Evolutionary conservation across 2,797 vertebrate species (phyloP).

Genomic region (Tenualosa thibaudeaui): DNA sequence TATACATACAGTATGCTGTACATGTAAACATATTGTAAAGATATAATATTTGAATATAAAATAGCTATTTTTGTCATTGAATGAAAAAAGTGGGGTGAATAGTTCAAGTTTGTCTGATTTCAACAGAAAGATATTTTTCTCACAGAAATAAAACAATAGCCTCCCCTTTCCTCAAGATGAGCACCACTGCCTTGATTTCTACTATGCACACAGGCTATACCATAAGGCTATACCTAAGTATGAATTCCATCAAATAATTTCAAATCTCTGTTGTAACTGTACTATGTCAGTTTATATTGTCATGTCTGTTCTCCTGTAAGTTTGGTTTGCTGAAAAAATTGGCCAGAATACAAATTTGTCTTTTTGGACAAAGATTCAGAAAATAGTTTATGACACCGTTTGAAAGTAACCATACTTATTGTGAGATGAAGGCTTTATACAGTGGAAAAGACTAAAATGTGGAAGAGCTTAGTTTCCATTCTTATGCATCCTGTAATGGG

Average conservation of each 20-base stretch:
- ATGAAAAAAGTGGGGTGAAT: constrained; percentile 72
- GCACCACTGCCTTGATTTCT: constrained; percentile 75
- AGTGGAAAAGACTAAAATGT: background rate
- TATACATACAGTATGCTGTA: constrained; percentile 69
- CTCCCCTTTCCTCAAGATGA: constrained; percentile 71
- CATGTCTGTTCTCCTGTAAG: constrained; percentile 37
- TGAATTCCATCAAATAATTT: constrained; percentile 47
- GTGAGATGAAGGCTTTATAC: background rate
- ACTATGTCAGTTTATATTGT: constrained; percentile 58
- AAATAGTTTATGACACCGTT: background rate
- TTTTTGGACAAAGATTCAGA: background rate
- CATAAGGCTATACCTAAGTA: constrained; percentile 66
- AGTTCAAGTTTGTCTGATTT: constrained; percentile 68
- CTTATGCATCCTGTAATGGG: background rate
- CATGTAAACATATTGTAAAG: constrained; percentile 79
- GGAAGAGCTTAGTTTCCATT: background rate
- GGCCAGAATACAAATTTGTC: background rate
- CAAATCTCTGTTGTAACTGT: constrained; percentile 53
- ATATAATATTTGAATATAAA: constrained; percentile 80
- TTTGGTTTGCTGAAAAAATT: constrained; percentile 47
- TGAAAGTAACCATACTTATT: background rate
- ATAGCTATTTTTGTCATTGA: constrained; percentile 81
- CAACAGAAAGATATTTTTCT: constrained; percentile 78
- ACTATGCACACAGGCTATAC: constrained; percentile 59
- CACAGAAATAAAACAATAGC: constrained; percentile 67